Conservation (phyloP, 2,113 vertebrate species). For the Syngnathus scovelli region DNA sequence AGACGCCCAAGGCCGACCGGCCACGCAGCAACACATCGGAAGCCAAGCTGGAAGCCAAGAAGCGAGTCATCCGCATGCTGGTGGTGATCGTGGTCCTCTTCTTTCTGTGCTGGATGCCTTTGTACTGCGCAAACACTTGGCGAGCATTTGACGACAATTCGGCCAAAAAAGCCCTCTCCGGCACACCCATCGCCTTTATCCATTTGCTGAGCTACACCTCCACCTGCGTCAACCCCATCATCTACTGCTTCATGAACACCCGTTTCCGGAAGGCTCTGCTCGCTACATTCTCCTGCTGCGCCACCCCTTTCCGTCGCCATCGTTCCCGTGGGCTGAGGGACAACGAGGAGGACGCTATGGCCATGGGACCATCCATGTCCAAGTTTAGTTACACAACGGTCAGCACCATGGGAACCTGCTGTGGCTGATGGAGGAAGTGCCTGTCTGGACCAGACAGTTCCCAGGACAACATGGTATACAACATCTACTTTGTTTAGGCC, state of each 20-base stretch:
- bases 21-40: conserved; percentile 75
- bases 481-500: conserved; percentile 21
- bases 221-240: conserved; percentile 86
- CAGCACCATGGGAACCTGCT: conserved; percentile 82
- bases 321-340: conserved; percentile 50
- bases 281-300: conserved; percentile 77
- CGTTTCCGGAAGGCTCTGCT: conserved; percentile 86
- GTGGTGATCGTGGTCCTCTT: conserved; percentile 88
- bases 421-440: conserved; percentile 44
- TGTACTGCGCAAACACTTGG: conserved; percentile 91
- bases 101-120: conserved; percentile 92
- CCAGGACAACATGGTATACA: conserved; percentile 22
- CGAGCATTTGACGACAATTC: conserved; percentile 77
- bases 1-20: conserved; percentile 58
- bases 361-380: conserved; percentile 79
- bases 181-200: conserved; percentile 90
- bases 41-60: conserved; percentile 87
- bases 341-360: conserved; percentile 72
- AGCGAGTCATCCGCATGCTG: conserved; percentile 90
- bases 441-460: conserved; percentile 18
- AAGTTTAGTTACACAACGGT: conserved; percentile 92
- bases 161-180: conserved; percentile 76
- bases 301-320: conserved; percentile 39
- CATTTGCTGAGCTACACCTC: conserved; percentile 87
- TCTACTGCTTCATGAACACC: conserved; percentile 99